phyloP scores from a whole-genome alignment of 2,797 vertebrate genomes.

The Neoniphon sammara region DNA sequence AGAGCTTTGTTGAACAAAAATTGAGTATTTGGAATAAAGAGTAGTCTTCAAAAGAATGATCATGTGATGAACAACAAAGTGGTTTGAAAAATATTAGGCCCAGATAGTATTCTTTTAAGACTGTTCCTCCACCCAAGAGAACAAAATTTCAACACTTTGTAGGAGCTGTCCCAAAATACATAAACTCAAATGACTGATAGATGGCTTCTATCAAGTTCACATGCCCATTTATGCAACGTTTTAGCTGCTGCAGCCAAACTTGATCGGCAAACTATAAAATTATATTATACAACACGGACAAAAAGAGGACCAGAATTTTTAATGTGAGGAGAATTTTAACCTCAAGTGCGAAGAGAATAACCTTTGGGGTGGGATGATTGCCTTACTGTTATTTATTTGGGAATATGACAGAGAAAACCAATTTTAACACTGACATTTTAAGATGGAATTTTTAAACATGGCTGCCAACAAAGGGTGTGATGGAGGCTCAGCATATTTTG shows the following conservation, averaged over 20 bases:
- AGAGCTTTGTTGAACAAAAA: no score
- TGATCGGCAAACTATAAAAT: slow-evolving; percentile 47
- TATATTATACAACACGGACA: slow-evolving; percentile 26
- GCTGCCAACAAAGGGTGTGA: slow-evolving; percentile 68
- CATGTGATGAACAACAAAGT: neutral
- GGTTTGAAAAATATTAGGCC: neutral
- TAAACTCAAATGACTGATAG: slow-evolving; percentile 28
- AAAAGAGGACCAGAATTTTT: slow-evolving; percentile 12
- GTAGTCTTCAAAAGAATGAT: neutral
- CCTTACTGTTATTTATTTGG: slow-evolving; percentile 23
- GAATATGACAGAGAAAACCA: slow-evolving; percentile 48
- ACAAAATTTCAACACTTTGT: slow-evolving; percentile 22
- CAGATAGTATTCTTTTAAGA: slow-evolving; percentile 28
- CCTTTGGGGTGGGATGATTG: neutral
- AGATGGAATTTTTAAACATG: slow-evolving; percentile 45
- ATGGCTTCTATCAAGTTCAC: slow-evolving; percentile 16
- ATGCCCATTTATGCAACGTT: slow-evolving; percentile 14
- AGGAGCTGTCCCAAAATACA: slow-evolving; percentile 43
- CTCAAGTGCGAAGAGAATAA: neutral
- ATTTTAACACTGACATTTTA: slow-evolving; percentile 69
- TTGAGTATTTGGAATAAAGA: no score
- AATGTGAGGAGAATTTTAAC: slow-evolving; percentile 10
- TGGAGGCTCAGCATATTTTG: slow-evolving; percentile 72
- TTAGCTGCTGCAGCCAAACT: slow-evolving; percentile 34
- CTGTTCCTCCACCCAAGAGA: slow-evolving; percentile 19